Evolutionary conservation across 2,113 vertebrate genomes (phyloP), one percentile per base, ranked within the genome.

Genomic region (Sebastes fasciatus): DNA sequence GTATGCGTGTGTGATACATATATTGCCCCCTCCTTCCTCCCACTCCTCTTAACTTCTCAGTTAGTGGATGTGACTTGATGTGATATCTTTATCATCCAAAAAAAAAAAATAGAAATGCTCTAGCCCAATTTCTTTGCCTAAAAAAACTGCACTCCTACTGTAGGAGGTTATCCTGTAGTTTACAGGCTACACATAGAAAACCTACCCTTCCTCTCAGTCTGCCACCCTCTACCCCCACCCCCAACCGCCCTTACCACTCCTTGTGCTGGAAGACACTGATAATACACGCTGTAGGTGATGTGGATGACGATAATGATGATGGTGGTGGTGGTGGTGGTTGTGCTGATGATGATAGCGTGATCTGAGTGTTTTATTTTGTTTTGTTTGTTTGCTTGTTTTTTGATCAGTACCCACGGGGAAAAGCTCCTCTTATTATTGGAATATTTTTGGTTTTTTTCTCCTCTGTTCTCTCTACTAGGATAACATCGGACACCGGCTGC

Each of bases 361-460:
- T 92, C 85, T 94, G 91, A 93, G 79, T 93, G 90, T 86, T 80
- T 88, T 67, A 52, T 86, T 90, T 81, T 88, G 1, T 90, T 88
- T 90, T 45, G 84, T 55, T 79, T 76, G 23, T 80, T 79, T 69
- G 62, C 82, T 67, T 85, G 21, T 70, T 77, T 70, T 90, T 83
- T 88, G 94, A 95, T 93, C 91, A 94, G 94, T 94, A 93, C 95
- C 93, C 92, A 91, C 71, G 88, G 95, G 96, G 96, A 86, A 97
- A 97, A 96, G 97, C 96, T 95, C 94, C 96, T 98, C 97, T 97
- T 99, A 99, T 99, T 99, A 98, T 97, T 97, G 98, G 98, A 98
- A 98, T 99, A 98, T 99, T 98, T 99, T 97, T 97, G 98, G 98
- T 99, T 97, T 98, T 97, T 99, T 96, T 97, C 97, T 94, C 94